phyloP scores from a whole-genome alignment of 2,113 vertebrate genomes.

The Saiga tatarica region DNA sequence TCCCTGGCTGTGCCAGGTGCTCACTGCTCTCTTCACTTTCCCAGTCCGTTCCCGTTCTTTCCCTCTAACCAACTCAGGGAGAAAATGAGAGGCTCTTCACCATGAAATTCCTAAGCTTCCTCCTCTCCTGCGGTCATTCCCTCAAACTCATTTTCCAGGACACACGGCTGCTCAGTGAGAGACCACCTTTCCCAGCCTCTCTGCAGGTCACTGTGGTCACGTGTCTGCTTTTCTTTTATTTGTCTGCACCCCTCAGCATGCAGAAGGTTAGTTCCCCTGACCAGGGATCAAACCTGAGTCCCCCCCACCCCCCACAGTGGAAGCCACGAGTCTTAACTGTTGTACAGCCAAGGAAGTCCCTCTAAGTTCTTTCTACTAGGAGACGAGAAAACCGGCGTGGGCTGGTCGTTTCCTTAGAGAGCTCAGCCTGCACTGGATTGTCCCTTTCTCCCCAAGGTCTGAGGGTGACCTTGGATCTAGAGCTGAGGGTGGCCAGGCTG shows the following conservation, averaged over 20 bases:
- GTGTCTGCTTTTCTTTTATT: neutral
- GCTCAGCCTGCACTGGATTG: neutral
- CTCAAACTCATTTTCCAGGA: neutral
- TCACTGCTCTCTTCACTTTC: neutral
- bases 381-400: neutral
- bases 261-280: neutral
- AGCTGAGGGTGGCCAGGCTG: no score
- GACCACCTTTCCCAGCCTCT: neutral
- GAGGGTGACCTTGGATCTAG: neutral
- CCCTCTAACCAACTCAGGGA: neutral
- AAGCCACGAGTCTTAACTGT: neutral
- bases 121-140: neutral
- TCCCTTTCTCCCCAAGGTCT: neutral
- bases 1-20: neutral
- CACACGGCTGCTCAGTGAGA: neutral
- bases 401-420: neutral
- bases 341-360: neutral
- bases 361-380: neutral
- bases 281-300: neutral
- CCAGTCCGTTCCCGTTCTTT: neutral
- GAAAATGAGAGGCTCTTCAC: neutral
- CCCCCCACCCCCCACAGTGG: neutral
- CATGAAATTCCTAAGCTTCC: neutral
- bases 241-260: neutral
- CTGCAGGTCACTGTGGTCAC: neutral